Base-by-base conservation (phyloP, 2,797 vertebrate genomes). In the Propithecus deckenii region DNA sequence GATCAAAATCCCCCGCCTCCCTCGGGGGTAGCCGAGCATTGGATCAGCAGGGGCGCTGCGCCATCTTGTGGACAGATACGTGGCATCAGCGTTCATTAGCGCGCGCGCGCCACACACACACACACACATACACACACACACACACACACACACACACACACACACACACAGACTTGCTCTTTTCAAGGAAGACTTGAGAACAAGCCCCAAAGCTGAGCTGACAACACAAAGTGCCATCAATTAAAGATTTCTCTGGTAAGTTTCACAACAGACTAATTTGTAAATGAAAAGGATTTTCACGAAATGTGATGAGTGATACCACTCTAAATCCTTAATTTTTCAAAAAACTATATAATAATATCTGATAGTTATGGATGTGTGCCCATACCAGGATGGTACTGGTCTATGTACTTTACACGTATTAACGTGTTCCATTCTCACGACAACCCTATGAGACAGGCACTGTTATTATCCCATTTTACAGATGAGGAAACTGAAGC, bases 61-160 rank as follows among this genome's bases (percentile, higher is more conserved):
- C 97, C 98, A 95, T 63, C 98, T 96, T 57, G 94, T 94, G 98
- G 96, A 55, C 38, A 81, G 55, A 79, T 7, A 2, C 1, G 0
- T 3, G 13, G 22, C 32, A 5, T 75, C 74, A 22, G 14, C 1
- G 1, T 63, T 92, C 57, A 35, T 57, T 10, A 83, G 22, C 43
- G 43, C 43, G 43, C n/a, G n/a, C n/a, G n/a, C n/a, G n/a, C 7
- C 7, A 72, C 30, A 65, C 35, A 35, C 35, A 35, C 35, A 35
- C 35, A 35, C 35, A 35, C 35, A 35, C 86, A 76, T 46, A 67
- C 59, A 50, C 30, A 61, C 35, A 11, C 22, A 7, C 52, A 32
- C 30, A 41, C 20, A 89, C 28, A 69, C 38, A 38, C 81, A 72
- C 52, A 85, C 80, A 78, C 52, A 61, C 52, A 43, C 30, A 63